These are phyloP conservation scores for Mimumesa dahlbomi DNA, from an alignment of 2,888 invertebrate species.

Conservation along the genomic window DNA sequence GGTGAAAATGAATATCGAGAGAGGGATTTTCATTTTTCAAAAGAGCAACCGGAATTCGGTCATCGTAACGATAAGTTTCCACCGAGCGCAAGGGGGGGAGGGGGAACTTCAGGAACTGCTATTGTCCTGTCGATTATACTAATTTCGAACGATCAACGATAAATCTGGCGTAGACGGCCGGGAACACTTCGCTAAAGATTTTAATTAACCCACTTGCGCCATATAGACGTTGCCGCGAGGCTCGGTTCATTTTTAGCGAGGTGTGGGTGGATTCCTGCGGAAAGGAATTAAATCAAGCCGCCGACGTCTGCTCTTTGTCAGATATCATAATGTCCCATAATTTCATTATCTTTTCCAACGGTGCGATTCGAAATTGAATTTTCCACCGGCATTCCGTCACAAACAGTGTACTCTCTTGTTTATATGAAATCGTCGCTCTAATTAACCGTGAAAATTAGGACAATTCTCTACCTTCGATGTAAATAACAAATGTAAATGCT, in stretches of 20 bases:
- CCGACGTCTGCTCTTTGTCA: constrained; percentile 50
- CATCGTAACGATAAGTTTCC: too few species aligned
- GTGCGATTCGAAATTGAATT: background rate
- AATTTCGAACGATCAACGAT: constrained; percentile 31
- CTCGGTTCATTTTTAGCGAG: constrained; percentile 48
- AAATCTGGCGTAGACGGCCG: constrained; percentile 32
- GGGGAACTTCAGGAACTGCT: background rate
- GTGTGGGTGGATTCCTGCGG: constrained; percentile 20
- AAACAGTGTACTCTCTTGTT: background rate
- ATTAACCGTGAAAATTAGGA: background rate
- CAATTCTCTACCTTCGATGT: too few species aligned
- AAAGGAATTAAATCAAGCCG: constrained; percentile 50
- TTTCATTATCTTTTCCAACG: constrained; percentile 36
- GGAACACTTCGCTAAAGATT: constrained; percentile 43
- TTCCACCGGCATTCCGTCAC: background rate
- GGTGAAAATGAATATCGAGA: too few species aligned
- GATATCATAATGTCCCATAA: constrained; percentile 50
- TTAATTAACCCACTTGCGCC: constrained; percentile 61
- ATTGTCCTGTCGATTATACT: constrained; percentile 34
- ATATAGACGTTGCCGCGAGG: constrained; percentile 19
- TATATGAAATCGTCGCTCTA: background rate
- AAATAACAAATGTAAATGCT: too few species aligned
- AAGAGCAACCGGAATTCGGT: too few species aligned
- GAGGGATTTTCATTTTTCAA: too few species aligned
- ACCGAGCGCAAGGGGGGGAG: too few species aligned